Conservation (phyloP, 2,888 invertebrate species). For the Limenitis camilla region DNA sequence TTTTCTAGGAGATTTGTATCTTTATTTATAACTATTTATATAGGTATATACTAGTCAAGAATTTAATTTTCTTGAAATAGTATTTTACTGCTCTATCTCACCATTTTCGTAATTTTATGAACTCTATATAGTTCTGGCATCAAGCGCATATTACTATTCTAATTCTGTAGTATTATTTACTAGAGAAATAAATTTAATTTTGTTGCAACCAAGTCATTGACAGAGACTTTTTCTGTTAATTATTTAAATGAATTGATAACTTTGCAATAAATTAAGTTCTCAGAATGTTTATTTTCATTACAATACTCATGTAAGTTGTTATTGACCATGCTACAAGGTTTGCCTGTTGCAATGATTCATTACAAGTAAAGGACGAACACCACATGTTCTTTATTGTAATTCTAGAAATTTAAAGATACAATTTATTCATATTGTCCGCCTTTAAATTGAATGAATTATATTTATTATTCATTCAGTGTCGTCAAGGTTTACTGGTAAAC, state of each 20-base stretch:
- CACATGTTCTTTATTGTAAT: constrained; percentile 17
- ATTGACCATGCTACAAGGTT: constrained; percentile 21
- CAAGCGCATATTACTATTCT: too few relatives aligned
- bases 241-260: neutral
- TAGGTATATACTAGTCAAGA: too few relatives aligned
- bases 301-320: constrained; percentile 3
- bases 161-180: too few relatives aligned
- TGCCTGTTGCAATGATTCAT: constrained; percentile 14
- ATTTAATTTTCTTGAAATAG: too few relatives aligned
- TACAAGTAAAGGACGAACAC: constrained; percentile 19
- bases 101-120: too few relatives aligned
- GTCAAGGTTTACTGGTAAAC: neutral
- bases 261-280: neutral
- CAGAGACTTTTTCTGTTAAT: neutral
- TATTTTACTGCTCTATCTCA: too few relatives aligned
- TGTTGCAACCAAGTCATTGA: too few relatives aligned
- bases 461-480: neutral
- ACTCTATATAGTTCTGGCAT: too few relatives aligned
- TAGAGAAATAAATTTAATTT: too few relatives aligned
- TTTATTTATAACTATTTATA: too few relatives aligned
- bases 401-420: constrained; percentile 6
- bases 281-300: neutral
- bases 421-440: neutral
- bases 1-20: neutral
- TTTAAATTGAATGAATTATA: neutral